Conservation (phyloP, 2,113 vertebrate genomes). For the Eptesicus fuscus region DNA sequence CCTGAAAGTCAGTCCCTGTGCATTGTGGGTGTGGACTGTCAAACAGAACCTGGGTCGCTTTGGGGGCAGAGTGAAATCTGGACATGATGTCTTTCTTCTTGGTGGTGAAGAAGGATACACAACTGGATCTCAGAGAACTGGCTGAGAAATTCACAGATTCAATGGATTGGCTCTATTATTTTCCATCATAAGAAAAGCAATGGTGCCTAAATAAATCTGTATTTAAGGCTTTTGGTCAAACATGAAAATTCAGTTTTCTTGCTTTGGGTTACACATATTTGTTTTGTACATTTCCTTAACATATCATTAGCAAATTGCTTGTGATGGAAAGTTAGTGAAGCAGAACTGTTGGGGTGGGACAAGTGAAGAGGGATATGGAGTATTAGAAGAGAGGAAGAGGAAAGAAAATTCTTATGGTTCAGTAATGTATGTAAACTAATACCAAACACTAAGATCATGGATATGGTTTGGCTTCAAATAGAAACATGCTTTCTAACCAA, state of each 20-base stretch:
- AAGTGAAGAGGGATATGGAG: fast-evolving
- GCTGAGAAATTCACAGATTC: background rate
- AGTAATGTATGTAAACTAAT: background rate
- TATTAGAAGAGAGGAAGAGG: background rate
- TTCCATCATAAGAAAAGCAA: background rate
- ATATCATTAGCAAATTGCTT: background rate
- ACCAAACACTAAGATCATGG: background rate
- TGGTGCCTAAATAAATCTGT: background rate
- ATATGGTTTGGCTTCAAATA: background rate
- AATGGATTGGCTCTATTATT: background rate
- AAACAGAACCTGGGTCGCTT: background rate
- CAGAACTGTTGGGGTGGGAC: background rate
- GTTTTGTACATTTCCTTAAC: background rate
- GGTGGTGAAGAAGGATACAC: background rate
- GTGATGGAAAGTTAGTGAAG: background rate
- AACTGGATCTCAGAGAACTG: background rate
- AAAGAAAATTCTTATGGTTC: background rate
- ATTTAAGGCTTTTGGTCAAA: background rate
- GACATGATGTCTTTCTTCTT: background rate
- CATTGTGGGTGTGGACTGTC: background rate
- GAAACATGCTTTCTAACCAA: background rate
- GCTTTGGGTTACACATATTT: background rate
- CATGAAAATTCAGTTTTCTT: background rate
- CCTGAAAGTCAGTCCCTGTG: background rate
- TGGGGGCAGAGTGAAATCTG: background rate